These are phyloP conservation scores for Drosophila ogumai DNA, from an alignment of 1,140 invertebrate species.

Conservation along the genomic window DNA sequence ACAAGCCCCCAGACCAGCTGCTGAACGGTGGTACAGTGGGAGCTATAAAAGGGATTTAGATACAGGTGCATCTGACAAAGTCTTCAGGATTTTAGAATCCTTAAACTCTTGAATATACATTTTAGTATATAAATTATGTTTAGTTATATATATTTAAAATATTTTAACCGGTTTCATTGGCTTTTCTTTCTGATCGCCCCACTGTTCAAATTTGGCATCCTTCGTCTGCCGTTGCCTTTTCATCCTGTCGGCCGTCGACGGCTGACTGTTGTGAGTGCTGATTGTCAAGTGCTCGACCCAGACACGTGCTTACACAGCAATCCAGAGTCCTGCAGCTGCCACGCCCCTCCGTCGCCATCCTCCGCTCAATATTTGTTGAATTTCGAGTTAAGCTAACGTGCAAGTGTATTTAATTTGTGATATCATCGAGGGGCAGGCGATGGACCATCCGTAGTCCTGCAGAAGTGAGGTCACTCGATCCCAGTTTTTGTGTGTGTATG, in stretches of 20 bases:
- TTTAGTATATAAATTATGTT: neutral
- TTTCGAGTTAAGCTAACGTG: conserved; percentile 65
- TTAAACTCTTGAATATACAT: neutral
- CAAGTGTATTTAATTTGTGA: conserved; percentile 76
- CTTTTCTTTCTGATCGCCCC: neutral
- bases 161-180: no score
- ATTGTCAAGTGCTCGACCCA: conserved; percentile 76
- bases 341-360: conserved; percentile 2
- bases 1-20: conserved; percentile 24
- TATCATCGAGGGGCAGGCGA: conserved; percentile 34
- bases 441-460: neutral
- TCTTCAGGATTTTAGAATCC: neutral
- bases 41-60: neutral
- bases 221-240: conserved; percentile 34
- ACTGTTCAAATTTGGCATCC: conserved; percentile 21
- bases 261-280: conserved; percentile 71
- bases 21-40: conserved; percentile 15
- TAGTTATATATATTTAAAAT: neutral
- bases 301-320: conserved; percentile 74
- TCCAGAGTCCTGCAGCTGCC: conserved; percentile 27
- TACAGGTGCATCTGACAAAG: neutral
- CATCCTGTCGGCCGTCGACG: conserved; percentile 22
- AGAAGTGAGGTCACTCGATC: conserved; percentile 2
- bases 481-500: neutral
- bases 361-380: conserved; percentile 51